phyloP scores from a whole-genome alignment of 2,113 vertebrate species.

The Cettia cetti region DNA sequence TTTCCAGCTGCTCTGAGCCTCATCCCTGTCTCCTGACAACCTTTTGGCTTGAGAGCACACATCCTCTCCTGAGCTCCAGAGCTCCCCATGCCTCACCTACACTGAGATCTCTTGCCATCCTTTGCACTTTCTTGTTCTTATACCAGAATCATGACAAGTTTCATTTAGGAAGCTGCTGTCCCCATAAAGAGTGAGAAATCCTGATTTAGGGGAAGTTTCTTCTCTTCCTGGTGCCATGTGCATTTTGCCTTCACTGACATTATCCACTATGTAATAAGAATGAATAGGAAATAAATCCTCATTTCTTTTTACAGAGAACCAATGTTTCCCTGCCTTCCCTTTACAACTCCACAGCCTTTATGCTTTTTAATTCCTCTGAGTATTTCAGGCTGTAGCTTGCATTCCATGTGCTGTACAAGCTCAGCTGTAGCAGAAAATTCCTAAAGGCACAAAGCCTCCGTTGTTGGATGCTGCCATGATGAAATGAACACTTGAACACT shows the following conservation, averaged over 20 bases:
- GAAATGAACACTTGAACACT: background rate
- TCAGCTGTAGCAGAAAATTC: background rate
- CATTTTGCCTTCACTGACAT: background rate
- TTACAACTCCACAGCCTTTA: background rate
- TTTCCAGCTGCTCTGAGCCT: fast-evolving
- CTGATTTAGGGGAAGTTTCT: background rate
- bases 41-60: background rate
- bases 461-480: background rate
- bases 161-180: background rate
- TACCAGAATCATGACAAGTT: background rate
- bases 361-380: background rate
- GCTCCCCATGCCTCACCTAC: fast-evolving
- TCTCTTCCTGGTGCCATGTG: background rate
- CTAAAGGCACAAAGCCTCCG: background rate
- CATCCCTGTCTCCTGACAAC: background rate
- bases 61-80: background rate
- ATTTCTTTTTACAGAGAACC: background rate
- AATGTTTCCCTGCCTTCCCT: background rate
- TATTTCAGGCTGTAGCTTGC: background rate
- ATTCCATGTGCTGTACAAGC: background rate
- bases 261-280: background rate
- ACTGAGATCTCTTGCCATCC: background rate
- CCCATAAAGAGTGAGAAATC: background rate
- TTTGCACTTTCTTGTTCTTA: background rate
- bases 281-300: background rate